Evolutionary conservation across 2,888 invertebrate species (phyloP).

Genomic region (Eilema sororculum): DNA sequence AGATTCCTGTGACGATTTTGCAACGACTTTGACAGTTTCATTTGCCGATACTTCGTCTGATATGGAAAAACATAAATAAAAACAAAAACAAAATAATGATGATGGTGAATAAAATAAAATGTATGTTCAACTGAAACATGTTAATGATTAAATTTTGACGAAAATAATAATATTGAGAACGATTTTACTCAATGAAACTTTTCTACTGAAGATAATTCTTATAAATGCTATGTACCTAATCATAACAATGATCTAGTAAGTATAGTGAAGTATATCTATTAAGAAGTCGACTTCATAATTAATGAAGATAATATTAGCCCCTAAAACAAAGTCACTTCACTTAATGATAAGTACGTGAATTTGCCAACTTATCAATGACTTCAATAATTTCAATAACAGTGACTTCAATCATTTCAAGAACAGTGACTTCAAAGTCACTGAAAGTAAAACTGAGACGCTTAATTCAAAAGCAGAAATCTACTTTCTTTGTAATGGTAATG

Average conservation of each 20-base stretch:
- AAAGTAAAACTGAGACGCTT: neutral
- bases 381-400: neutral
- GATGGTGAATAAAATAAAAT: slow-evolving; percentile 13
- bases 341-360: neutral
- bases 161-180: neutral
- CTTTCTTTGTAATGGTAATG: neutral
- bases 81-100: slow-evolving; percentile 39
- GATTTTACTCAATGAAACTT: neutral
- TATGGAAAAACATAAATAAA: slow-evolving; percentile 48
- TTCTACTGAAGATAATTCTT: neutral
- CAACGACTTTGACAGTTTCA: slow-evolving; percentile 67
- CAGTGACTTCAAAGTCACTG: neutral
- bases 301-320: neutral
- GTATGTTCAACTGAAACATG: neutral
- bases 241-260: neutral
- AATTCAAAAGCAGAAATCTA: neutral
- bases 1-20: slow-evolving; percentile 74
- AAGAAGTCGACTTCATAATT: neutral
- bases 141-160: neutral
- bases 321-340: neutral
- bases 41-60: slow-evolving; percentile 69
- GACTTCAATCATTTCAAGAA: no score
- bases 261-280: neutral
- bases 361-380: neutral
- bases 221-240: neutral